A percentile compares a stretch with the other conserved stretches of the same genome.
These are phyloP conservation scores for Fragum sueziense DNA, from an alignment of 2,888 invertebrate genomes.

Conservation along the genomic window DNA sequence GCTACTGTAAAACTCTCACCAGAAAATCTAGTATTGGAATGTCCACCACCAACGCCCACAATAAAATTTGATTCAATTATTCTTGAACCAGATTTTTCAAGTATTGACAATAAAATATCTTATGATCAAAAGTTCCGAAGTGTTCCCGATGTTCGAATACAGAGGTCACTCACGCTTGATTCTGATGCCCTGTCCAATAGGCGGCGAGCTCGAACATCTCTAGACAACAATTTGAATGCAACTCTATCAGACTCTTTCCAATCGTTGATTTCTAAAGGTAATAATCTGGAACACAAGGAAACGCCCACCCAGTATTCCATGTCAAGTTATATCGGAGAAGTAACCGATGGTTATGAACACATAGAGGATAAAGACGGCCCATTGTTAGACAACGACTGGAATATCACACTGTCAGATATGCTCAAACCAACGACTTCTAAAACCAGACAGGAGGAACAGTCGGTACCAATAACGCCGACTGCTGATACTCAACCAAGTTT, in stretches of 20 bases:
- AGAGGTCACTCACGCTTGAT: constrained; percentile 36
- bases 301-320: not conserved
- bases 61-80: constrained; percentile 53
- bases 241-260: constrained; percentile 7
- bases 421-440: too few relatives aligned
- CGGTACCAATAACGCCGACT: too few relatives aligned
- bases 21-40: constrained; percentile 48
- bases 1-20: constrained; percentile 17
- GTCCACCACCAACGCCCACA: constrained; percentile 43
- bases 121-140: not conserved
- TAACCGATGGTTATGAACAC: not conserved
- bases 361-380: not conserved
- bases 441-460: too few relatives aligned
- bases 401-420: too few relatives aligned
- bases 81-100: constrained; percentile 37
- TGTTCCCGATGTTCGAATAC: constrained; percentile 19
- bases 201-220: not conserved
- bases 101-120: constrained; percentile 4
- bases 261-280: not conserved
- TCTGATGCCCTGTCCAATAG: not conserved
- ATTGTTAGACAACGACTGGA: too few relatives aligned
- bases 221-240: not conserved
- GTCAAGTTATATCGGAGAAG: not conserved
- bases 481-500: too few relatives aligned
- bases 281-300: not conserved